Conservation (phyloP, 2,797 vertebrate genomes). For the Danio jaintianensis region DNA sequence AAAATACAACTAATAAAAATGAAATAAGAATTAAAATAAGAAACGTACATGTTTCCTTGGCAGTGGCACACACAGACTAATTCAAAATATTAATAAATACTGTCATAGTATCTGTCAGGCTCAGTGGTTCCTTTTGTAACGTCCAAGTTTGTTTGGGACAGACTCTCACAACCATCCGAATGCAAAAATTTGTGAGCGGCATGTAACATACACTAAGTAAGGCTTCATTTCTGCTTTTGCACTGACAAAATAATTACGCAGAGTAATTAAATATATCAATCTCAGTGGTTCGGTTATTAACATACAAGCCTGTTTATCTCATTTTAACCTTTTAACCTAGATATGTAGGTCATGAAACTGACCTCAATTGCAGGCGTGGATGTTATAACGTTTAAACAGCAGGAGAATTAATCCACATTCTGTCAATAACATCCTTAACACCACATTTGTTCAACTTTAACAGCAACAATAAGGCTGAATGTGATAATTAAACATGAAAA, state of each 20-base stretch:
- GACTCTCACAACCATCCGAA: no score
- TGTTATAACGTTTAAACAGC: not conserved
- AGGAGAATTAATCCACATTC: not conserved
- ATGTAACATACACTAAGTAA: no score
- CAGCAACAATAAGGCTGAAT: not conserved
- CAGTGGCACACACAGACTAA: no score
- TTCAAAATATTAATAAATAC: no score
- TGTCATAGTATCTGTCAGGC: no score
- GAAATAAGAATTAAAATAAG: no score
- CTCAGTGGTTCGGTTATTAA: not conserved
- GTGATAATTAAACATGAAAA: no score
- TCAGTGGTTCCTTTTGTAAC: no score
- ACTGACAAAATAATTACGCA: not conserved
- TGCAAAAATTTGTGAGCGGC: no score
- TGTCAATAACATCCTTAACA: not conserved
- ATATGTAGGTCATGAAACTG: conserved; percentile 25
- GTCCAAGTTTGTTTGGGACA: no score
- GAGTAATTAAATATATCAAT: not conserved
- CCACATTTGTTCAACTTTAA: not conserved
- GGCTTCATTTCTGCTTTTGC: not conserved
- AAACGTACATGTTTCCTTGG: no score
- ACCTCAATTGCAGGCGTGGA: not conserved
- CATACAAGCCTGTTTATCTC: not conserved
- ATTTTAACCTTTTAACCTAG: conserved; percentile 21
- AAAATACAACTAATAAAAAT: no score